Evolutionary conservation across 2,797 vertebrate species (phyloP), one percentile per base, ranked within the genome.

Genomic region (Podargus strigoides): DNA sequence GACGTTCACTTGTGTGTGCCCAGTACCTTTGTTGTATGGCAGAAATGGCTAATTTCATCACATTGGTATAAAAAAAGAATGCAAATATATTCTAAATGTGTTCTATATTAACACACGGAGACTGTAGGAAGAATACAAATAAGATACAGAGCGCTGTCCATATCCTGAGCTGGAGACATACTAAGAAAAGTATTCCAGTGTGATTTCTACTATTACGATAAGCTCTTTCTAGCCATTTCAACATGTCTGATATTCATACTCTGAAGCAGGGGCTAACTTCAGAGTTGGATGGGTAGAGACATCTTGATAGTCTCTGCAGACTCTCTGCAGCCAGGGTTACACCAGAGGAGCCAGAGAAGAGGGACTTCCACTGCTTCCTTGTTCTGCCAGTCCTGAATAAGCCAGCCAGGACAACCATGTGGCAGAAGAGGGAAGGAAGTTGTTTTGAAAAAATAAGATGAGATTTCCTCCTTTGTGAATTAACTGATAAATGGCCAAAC

Each of bases 241-340:
- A 34, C 4, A 1, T 12, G 5, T 3, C 2, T 42, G 36, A 22
- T 20, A 13, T 53, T 58, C 24, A 22, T 14, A 17, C 1, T 1
- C 46, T 50, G 47, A 60, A 62, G 17, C 12, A 37, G 7, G 13
- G 9, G 3, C 19, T 59, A 13, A 52, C 26, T 9, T 52, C 34
- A 41, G 42, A 50, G 12, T 3, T 42, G 46, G 8, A 13, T 44
- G 20, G 10, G 7, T 28, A 19, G 37, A 37, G 13, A 10, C 3
- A 9, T 23, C 14, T 2, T 3, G 5, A 5, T 21, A n/a, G 22
- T 27, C 15, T 68, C 47, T 63, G 39, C 21, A 37, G 24, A 53
- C 8, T 13, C 16, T 42, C 27, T 75, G 23, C 27, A 53, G 15
- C 10, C n/a, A 26, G 10, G 8, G 3, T 39, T 46, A 23, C 30